These are phyloP conservation scores for Euura lappo DNA, from an alignment of 1,140 invertebrate species.

Conservation along the genomic window DNA sequence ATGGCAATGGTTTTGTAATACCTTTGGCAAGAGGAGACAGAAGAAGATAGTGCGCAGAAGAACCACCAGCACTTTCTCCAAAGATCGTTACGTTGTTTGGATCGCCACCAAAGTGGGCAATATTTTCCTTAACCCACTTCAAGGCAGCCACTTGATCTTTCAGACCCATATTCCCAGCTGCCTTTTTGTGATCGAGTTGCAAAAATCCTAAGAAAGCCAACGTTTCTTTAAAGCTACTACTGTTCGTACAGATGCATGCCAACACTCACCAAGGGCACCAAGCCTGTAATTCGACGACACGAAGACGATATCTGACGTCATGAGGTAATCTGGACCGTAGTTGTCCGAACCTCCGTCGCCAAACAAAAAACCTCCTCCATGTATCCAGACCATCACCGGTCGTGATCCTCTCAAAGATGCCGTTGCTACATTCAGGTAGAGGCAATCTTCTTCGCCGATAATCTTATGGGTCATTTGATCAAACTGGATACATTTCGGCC, in stretches of 20 bases:
- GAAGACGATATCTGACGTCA: constrained; percentile 63
- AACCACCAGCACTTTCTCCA: constrained; percentile 33
- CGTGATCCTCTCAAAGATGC: constrained; percentile 61
- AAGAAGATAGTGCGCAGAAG: constrained; percentile 31
- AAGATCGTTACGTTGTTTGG: constrained; percentile 37
- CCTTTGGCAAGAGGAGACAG: constrained; percentile 33
- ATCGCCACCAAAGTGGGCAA: no score
- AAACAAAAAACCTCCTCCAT: constrained; percentile 70
- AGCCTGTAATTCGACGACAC: constrained; percentile 69
- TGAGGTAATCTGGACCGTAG: constrained; percentile 61
- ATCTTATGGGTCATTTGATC: constrained; percentile 30
- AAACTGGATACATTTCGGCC: constrained; percentile 25
- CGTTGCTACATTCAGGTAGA: constrained; percentile 81
- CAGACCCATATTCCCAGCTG: constrained; percentile 39
- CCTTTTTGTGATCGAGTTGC: constrained; percentile 35
- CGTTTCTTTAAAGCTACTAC: not conserved
- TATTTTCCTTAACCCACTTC: no score
- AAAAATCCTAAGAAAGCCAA: constrained; percentile 34
- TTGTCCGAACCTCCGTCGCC: constrained; percentile 55
- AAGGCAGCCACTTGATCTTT: constrained; percentile 34
- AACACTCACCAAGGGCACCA: constrained; percentile 60
- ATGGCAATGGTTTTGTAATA: not conserved
- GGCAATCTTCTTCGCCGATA: constrained; percentile 73
- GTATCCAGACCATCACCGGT: constrained; percentile 51
- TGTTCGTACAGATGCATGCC: no score